phyloP scores from a whole-genome alignment of 2,888 invertebrate species.

The Tanytarsus gracilentus region DNA sequence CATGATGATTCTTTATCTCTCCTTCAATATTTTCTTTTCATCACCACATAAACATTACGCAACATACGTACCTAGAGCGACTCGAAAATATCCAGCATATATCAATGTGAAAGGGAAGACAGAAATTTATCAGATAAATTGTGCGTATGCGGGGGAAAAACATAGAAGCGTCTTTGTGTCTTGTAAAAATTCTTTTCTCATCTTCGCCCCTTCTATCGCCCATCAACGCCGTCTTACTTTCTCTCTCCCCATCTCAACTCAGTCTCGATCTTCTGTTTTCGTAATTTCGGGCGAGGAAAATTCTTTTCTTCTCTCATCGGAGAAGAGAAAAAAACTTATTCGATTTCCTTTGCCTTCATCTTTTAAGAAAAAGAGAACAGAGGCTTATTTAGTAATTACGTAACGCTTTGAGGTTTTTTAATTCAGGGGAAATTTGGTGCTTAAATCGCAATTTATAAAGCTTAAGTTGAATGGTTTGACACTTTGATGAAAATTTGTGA shows the following conservation, averaged over 20 bases:
- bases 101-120: neutral
- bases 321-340: neutral
- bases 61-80: neutral
- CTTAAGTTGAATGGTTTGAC: too few relatives aligned
- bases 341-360: neutral
- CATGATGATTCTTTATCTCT: neutral
- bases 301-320: neutral
- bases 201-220: too few relatives aligned
- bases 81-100: neutral
- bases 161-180: constrained; percentile 5
- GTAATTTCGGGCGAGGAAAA: neutral
- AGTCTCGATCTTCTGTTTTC: neutral
- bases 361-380: too few relatives aligned
- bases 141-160: neutral
- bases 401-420: too few relatives aligned
- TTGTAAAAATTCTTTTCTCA: neutral
- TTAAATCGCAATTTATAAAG: too few relatives aligned
- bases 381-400: too few relatives aligned
- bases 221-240: too few relatives aligned
- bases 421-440: too few relatives aligned
- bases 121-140: neutral
- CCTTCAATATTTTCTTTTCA: neutral
- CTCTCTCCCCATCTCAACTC: too few relatives aligned
- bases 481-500: too few relatives aligned
- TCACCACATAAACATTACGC: neutral